Conservation (phyloP, 92 coral and sea anemone genomes). For the Bergia puertoricense region DNA sequence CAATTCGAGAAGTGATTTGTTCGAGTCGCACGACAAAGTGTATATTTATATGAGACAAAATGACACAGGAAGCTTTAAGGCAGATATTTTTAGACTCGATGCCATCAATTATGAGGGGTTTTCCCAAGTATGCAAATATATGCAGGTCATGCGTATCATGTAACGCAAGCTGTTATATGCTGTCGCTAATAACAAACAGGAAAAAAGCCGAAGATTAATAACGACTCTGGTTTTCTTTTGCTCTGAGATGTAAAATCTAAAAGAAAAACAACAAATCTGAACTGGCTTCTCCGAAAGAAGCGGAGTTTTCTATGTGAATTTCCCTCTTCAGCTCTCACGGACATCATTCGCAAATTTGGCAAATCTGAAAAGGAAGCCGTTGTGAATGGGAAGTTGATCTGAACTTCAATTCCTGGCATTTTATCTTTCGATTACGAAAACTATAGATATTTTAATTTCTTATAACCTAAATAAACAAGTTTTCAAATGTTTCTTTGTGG, state of each 20-base stretch:
- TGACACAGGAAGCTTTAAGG: conserved; percentile 13
- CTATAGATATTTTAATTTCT: too few relatives aligned
- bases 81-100: conserved; percentile 22
- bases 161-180: not conserved
- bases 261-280: not conserved
- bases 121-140: not conserved
- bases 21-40: not conserved
- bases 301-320: not conserved
- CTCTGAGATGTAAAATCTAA: not conserved
- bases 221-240: too few relatives aligned
- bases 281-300: not conserved
- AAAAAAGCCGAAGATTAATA: not conserved
- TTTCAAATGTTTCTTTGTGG: not conserved
- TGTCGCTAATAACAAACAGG: not conserved
- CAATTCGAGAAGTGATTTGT: conserved; percentile 36
- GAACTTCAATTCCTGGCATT: not conserved
- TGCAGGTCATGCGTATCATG: not conserved
- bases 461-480: too few relatives aligned
- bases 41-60: not conserved
- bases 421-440: too few relatives aligned
- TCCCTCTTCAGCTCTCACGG: not conserved
- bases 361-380: conserved; percentile 3
- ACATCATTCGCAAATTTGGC: not conserved
- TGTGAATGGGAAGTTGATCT: not conserved
- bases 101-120: not conserved